Evolutionary conservation across 2,113 vertebrate species (phyloP).

Genomic region (Cryptotis parvus): DNA sequence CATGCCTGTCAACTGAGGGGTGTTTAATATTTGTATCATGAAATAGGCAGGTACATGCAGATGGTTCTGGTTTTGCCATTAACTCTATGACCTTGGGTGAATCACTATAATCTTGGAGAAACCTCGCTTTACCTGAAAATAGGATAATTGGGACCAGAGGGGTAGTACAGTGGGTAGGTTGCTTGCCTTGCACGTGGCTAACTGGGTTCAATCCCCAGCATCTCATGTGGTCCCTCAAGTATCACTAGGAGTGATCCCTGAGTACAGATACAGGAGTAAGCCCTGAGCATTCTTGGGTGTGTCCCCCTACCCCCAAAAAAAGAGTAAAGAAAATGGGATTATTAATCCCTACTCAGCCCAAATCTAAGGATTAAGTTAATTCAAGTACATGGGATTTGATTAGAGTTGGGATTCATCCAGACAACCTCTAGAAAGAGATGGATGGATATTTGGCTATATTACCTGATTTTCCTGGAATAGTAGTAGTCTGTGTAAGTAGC

Average conservation of each 20-base stretch:
- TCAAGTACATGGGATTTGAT: constrained; percentile 25
- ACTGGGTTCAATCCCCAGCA: too few relatives aligned
- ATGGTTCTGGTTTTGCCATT: not conserved
- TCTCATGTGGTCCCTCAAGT: too few relatives aligned
- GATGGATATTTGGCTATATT: constrained; percentile 45
- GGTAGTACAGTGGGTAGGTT: too few relatives aligned
- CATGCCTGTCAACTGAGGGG: not conserved
- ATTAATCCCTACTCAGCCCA: not conserved
- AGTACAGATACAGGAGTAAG: too few relatives aligned
- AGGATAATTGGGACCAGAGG: too few relatives aligned
- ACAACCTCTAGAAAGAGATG: constrained; percentile 39
- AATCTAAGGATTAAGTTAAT: constrained; percentile 45
- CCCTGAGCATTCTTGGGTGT: too few relatives aligned
- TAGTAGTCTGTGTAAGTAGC: not conserved
- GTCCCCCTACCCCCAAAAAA: too few relatives aligned
- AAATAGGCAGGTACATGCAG: not conserved
- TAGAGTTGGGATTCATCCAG: constrained; percentile 21
- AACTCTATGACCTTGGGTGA: constrained; percentile 14
- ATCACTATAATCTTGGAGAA: constrained; percentile 8
- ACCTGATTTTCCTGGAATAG: constrained; percentile 10
- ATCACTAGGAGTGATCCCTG: too few relatives aligned
- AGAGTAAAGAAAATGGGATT: not conserved
- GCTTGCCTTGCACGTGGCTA: too few relatives aligned
- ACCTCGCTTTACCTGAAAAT: constrained; percentile 50
- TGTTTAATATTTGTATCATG: not conserved